These are phyloP conservation scores for Hypocryptadius cinnamomeus DNA, from an alignment of 2,113 vertebrate species.

Conservation along the genomic window DNA sequence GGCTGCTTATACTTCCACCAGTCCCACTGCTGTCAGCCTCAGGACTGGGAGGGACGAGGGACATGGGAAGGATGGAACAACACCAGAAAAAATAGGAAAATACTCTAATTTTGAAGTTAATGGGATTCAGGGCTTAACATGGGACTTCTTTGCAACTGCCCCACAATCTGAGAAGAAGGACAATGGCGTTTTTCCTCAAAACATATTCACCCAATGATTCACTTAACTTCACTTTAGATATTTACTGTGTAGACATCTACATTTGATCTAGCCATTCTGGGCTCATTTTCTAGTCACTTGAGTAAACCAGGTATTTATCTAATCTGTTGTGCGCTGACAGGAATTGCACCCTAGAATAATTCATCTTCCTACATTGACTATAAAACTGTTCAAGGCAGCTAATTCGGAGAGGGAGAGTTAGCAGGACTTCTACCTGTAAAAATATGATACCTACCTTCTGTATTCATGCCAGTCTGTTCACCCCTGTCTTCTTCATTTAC, in stretches of 20 bases:
- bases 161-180: background rate
- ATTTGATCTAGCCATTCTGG: background rate
- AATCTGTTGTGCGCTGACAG: background rate
- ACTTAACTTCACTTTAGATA: background rate
- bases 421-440: background rate
- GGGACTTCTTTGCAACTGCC: background rate
- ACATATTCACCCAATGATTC: background rate
- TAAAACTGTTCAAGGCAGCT: background rate
- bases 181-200: background rate
- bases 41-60: background rate
- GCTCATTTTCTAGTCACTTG: background rate
- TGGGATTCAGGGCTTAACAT: background rate
- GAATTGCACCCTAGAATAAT: background rate
- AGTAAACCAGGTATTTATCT: background rate
- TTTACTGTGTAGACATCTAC: background rate
- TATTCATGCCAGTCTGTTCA: background rate
- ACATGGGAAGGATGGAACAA: background rate
- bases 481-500: background rate
- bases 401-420: background rate
- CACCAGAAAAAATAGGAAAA: background rate
- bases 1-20: background rate
- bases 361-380: background rate
- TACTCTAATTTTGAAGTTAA: background rate
- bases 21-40: background rate
- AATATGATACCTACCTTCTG: background rate